Conservation (phyloP, 2,888 invertebrate genomes). For the Hylaea fasciaria region DNA sequence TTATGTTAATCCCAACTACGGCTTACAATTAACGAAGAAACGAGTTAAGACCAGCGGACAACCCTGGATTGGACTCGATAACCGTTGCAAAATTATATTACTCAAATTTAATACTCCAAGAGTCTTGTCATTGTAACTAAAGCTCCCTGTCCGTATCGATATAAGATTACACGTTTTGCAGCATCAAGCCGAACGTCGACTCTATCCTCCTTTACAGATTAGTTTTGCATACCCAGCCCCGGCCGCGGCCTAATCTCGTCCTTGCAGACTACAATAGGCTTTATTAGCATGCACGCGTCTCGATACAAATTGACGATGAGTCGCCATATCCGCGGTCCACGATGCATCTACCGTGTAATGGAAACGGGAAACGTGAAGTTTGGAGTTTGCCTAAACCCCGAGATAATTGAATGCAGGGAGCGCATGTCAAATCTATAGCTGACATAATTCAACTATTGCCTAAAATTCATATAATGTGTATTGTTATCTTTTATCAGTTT, state of each 20-base stretch:
- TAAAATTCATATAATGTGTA: too few relatives aligned
- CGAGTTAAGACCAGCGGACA: too few relatives aligned
- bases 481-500: too few relatives aligned
- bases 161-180: slow-evolving; percentile 5
- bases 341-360: slow-evolving; percentile 47
- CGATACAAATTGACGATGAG: slow-evolving; percentile 77
- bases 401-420: slow-evolving; percentile 24
- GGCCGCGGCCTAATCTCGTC: slow-evolving; percentile 63
- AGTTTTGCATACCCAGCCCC: slow-evolving; percentile 19
- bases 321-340: slow-evolving; percentile 49
- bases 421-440: not conserved
- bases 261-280: slow-evolving; percentile 73
- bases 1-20: not conserved
- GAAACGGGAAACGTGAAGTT: slow-evolving; percentile 2
- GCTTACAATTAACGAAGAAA: too few relatives aligned
- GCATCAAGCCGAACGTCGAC: slow-evolving; percentile 6
- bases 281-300: slow-evolving; percentile 75
- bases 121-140: not conserved
- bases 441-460: too few relatives aligned
- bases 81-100: not conserved
- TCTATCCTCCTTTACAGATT: slow-evolving; percentile 18
- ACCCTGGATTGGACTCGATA: not conserved
- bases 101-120: not conserved
- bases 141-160: slow-evolving; percentile 1
- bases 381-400: slow-evolving; percentile 6